Evolutionary conservation across 2,113 vertebrate species (phyloP), one percentile per base, ranked within the genome.

Genomic region (Nannospalax galili): DNA sequence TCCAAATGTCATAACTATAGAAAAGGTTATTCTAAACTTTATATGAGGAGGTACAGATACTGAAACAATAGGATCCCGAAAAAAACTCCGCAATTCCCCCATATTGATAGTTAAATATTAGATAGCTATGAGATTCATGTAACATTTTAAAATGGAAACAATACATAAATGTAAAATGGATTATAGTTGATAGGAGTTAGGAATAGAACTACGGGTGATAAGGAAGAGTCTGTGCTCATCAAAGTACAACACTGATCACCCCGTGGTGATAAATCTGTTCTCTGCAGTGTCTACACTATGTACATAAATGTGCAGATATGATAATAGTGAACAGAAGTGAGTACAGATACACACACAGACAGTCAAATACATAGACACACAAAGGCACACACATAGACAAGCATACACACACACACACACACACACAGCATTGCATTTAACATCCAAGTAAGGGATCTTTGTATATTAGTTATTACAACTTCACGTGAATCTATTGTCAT

Each of bases 21-120:
- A 65, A 45, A 56, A 65, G 0, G 26, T 16, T 67, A 32, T 42
- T 65, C 3, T 48, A n/a, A 37, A 45, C 30, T 22, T 12, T 56
- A 37, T 58, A 16, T 48, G 4, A 35, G 3, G 37, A n/a, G 11
- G 1, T 26, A 40, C 2, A 60, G 26, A 4, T 4, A 6, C 7
- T 35, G 3, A 7, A 90, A 78, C n/a, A 58, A 58, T 82, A 14
- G 19, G 14, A 70, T 35, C 8, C 30, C 30, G 15, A 40, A 64
- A 81, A 17, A 40, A 65, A n/a, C n/a, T n/a, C n/a, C n/a, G n/a
- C n/a, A n/a, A n/a, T 65, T 0, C 7, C 5, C 35, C 74, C 22
- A 62, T 40, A 84, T 7, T 45, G 70, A 45, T 8, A 88, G 70
- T 5, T 48, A 67, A 48, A 45, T n/a, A 52, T 52, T 35, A 58